A percentile compares a stretch with the other conserved stretches of the same genome.
phyloP scores from a whole-genome alignment of 2,888 invertebrate species.

The Hecatera dysodea region DNA sequence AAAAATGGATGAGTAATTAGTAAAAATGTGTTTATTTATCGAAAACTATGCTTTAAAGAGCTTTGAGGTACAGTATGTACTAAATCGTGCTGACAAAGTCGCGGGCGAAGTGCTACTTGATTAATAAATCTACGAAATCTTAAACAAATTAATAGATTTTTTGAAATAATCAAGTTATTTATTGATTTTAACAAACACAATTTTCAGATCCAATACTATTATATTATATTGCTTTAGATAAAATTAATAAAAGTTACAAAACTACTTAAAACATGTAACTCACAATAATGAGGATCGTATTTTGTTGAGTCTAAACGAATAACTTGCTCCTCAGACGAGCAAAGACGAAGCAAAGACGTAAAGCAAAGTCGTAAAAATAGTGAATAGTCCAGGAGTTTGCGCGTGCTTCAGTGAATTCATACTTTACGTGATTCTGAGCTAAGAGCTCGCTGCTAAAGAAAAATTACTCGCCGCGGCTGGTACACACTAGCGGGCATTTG shows the following conservation, averaged over 20 bases:
- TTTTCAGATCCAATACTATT: background rate
- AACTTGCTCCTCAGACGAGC: slow-evolving; percentile 57
- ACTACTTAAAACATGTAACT: slow-evolving; percentile 29
- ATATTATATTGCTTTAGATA: background rate
- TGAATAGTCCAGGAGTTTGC: slow-evolving; percentile 70
- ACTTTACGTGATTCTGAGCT: slow-evolving; percentile 77
- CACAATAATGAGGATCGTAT: slow-evolving; percentile 53
- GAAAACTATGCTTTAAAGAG: too few relatives aligned
- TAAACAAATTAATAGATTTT: background rate
- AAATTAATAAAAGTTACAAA: slow-evolving; percentile 11
- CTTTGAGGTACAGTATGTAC: too few relatives aligned
- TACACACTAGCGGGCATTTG: slow-evolving; percentile 56
- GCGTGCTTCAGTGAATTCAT: slow-evolving; percentile 75
- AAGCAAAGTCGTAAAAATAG: slow-evolving; percentile 77
- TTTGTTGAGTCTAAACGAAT: slow-evolving; percentile 59
- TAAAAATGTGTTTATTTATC: too few relatives aligned
- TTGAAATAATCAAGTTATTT: too few relatives aligned
- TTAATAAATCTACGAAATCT: background rate
- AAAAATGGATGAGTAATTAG: too few relatives aligned
- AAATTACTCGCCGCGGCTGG: slow-evolving; percentile 56
- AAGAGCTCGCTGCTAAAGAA: slow-evolving; percentile 64
- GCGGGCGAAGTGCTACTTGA: too few relatives aligned
- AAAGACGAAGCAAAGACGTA: too few relatives aligned
- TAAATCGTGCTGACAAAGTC: too few relatives aligned
- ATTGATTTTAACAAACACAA: background rate